Conservation (phyloP, 1,140 invertebrate genomes). For the Achroia grisella region DNA sequence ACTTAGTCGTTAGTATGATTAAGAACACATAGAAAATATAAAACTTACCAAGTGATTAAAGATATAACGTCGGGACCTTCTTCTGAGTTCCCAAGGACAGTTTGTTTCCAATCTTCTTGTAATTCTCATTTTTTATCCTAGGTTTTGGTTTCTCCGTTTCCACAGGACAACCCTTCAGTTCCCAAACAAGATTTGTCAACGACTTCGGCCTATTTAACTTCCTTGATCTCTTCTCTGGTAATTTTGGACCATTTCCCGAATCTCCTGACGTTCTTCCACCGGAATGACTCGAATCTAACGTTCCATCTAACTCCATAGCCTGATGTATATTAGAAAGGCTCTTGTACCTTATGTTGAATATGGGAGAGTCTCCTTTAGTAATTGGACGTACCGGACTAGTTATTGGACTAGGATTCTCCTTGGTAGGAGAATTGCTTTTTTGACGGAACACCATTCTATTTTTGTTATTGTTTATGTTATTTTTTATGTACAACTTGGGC, state of each 20-base stretch:
- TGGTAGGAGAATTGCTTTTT: slow-evolving; percentile 83
- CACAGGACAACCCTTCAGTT: slow-evolving; percentile 76
- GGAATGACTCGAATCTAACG: slow-evolving; percentile 90
- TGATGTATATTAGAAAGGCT: slow-evolving; percentile 86
- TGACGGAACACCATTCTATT: slow-evolving; percentile 79
- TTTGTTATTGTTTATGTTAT: slow-evolving; percentile 78
- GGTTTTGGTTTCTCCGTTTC: slow-evolving; percentile 74
- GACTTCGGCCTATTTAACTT: slow-evolving; percentile 85
- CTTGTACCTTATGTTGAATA: slow-evolving; percentile 89
- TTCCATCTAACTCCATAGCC: slow-evolving; percentile 86
- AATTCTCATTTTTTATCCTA: slow-evolving; percentile 74
- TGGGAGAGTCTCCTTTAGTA: slow-evolving; percentile 82
- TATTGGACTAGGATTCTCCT: slow-evolving; percentile 78
- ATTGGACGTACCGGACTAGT: slow-evolving; percentile 69
- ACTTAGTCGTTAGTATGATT: too few species aligned
- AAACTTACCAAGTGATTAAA: slow-evolving; percentile 57
- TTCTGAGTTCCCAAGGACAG: slow-evolving; percentile 68
- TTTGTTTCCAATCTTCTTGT: slow-evolving; percentile 68
- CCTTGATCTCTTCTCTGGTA: slow-evolving; percentile 87
- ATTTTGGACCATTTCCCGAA: slow-evolving; percentile 84
- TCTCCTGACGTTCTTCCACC: slow-evolving; percentile 89
- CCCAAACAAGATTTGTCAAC: slow-evolving; percentile 91
- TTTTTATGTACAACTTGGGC: slow-evolving; percentile 87
- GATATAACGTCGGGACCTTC: slow-evolving; percentile 68
- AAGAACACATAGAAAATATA: neutral